A percentile compares a stretch with the other conserved stretches of the same genome.
These are phyloP conservation scores for Myotis myotis DNA, from an alignment of 2,797 vertebrate genomes.

Conservation along the genomic window DNA sequence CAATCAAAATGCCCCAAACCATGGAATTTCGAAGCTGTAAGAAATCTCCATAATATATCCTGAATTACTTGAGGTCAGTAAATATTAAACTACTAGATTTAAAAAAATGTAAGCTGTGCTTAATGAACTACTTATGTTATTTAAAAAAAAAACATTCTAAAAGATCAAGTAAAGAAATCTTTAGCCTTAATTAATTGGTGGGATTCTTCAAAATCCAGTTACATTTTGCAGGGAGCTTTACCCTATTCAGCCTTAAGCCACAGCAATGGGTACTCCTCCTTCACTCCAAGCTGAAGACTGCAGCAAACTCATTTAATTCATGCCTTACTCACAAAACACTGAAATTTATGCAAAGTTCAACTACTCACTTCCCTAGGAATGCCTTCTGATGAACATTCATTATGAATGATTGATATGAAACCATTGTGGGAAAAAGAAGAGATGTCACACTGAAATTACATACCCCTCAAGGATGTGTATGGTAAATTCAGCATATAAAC, in stretches of 20 bases:
- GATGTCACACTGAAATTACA: conserved; percentile 40
- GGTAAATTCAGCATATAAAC: neutral
- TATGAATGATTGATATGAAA: conserved; percentile 20
- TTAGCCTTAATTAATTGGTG: neutral
- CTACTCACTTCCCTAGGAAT: conserved; percentile 31
- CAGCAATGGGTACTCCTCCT: neutral
- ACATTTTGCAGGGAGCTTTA: neutral
- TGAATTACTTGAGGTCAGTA: neutral
- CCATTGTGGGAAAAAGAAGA: conserved; percentile 16
- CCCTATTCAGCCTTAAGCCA: neutral
- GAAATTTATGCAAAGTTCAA: conserved; percentile 59
- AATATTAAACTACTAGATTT: neutral
- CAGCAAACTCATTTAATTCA: conserved; percentile 15
- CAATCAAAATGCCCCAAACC: conserved; percentile 9
- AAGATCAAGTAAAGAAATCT: conserved; percentile 40
- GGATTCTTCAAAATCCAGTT: neutral
- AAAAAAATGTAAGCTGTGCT: neutral
- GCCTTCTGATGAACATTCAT: neutral
- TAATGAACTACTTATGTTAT: conserved; percentile 12
- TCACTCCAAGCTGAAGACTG: conserved; percentile 33
- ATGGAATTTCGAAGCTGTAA: neutral
- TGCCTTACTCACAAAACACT: conserved; percentile 30
- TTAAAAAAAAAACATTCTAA: conserved; percentile 33
- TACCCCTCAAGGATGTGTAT: neutral
- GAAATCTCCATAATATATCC: neutral